Base-by-base conservation (phyloP, 2,888 invertebrate species). In the Oscheius sp. region DNA sequence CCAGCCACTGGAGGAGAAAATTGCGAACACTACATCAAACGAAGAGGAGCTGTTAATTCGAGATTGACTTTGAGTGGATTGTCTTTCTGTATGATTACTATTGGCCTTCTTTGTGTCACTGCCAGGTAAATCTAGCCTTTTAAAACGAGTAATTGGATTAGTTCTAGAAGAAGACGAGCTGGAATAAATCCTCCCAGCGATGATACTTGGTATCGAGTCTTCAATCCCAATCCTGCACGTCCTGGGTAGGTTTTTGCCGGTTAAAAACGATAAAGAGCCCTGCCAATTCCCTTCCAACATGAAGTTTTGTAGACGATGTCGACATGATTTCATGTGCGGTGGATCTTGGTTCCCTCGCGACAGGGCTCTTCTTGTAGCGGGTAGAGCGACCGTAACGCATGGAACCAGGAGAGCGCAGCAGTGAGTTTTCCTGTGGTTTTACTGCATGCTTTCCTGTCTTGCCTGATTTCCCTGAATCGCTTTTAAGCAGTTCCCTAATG, bases 11-110 rank as follows among this genome's bases (percentile, higher is more conserved):
- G 37, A 23, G 57, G 66, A 55, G 66, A 66, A n/a, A 27, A 15
- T 1, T 61, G 64, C 0, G 37, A 64, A 17, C 50, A 23, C 23
- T 64, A 48, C 37, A 6, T 31, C 5, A 64, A 50, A 23, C 23
- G 50, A 50, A 66, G 66, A 31, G 69, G 69, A 33, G 70, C 73
- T 1, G 78, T 80, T 3, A 80, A 80, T 64, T 80, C 80, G 17
- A 71, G 80, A 15, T 65, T 80, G 27, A 80, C 80, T 0, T 75
- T 80, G 25, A 76, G 76, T 45, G 80, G 80, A 15, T 74, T 80
- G 17, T 78, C 80, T n/a, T 80, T 80, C 65, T 80, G 80, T 45
- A 75, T 80, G 52, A 76, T 80, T 45, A 80, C 80, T 15, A 78
- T 80, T 46, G 80, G 80, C 70, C 48, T 80, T 23, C 70, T 80